These are phyloP conservation scores for Melanophora roralis DNA, from an alignment of 2,888 invertebrate genomes.

Conservation along the genomic window DNA sequence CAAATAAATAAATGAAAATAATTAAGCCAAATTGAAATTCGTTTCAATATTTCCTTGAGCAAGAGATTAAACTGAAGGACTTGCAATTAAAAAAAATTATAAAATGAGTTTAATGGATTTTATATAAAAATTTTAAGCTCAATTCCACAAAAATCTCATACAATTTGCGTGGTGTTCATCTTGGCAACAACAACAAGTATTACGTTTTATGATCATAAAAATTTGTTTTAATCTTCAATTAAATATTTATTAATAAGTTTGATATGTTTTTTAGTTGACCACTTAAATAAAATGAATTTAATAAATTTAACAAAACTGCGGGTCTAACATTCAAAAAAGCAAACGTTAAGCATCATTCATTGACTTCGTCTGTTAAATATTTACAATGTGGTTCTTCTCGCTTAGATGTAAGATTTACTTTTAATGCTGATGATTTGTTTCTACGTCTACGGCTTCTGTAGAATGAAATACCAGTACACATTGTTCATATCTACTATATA, in stretches of 20 bases:
- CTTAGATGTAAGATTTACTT: too few species aligned
- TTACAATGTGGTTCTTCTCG: too few species aligned
- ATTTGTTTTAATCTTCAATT: background rate
- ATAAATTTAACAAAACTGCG: constrained; percentile 41
- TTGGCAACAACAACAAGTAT: too few species aligned
- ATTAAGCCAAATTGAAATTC: background rate
- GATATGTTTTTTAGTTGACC: constrained; percentile 4
- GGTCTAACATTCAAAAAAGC: constrained; percentile 28
- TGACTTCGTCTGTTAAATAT: background rate
- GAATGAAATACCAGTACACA: background rate
- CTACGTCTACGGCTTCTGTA: background rate
- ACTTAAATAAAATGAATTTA: background rate
- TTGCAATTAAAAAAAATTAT: too few species aligned
- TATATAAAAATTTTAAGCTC: too few species aligned
- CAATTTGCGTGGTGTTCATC: too few species aligned
- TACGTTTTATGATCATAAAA: too few species aligned
- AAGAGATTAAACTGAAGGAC: too few species aligned
- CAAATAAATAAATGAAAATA: background rate
- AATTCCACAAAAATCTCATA: too few species aligned
- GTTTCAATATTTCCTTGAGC: background rate
- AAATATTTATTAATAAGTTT: constrained; percentile 9
- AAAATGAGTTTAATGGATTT: too few species aligned
- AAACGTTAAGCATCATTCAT: background rate
- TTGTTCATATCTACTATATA: background rate
- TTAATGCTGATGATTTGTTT: background rate